Percentiles rank a stretch among this genome's conserved stretches.
Conservation (phyloP, 2,113 vertebrate genomes). For the Zosterops pallidus region DNA sequence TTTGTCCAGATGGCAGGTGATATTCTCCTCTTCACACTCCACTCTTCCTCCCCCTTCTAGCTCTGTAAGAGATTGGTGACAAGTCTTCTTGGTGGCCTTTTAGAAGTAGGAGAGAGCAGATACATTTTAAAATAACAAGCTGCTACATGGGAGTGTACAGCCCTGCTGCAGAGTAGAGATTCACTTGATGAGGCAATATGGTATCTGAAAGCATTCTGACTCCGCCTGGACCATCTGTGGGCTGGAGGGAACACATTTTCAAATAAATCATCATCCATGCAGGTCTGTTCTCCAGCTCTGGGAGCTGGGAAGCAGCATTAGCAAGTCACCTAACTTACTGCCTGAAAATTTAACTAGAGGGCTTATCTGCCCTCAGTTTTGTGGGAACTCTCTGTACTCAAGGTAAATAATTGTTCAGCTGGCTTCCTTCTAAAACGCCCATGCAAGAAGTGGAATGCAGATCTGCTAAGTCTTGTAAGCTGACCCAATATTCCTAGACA, state of each 20-base stretch:
- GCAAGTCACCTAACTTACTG: neutral
- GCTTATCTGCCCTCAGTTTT: neutral
- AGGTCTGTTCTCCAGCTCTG: neutral
- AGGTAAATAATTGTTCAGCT: neutral
- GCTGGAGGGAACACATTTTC: constrained; percentile 18
- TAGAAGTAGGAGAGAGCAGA: constrained; percentile 46
- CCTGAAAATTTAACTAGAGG: neutral
- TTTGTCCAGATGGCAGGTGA: constrained; percentile 69
- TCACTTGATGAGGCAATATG: constrained; percentile 33
- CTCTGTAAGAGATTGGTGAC: constrained; percentile 38
- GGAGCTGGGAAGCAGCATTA: neutral
- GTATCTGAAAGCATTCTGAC: constrained; percentile 38
- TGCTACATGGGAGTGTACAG: constrained; percentile 26
- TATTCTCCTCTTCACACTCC: constrained; percentile 66
- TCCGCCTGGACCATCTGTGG: constrained; percentile 16
- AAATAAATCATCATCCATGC: neutral
- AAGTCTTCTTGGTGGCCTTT: constrained; percentile 57
- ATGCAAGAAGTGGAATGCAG: neutral
- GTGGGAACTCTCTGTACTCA: neutral
- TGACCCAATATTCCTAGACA: neutral
- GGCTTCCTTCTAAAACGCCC: neutral
- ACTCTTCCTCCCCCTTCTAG: constrained; percentile 56
- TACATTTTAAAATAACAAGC: constrained; percentile 61
- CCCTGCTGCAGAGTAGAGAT: neutral
- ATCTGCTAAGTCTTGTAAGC: neutral